Percentiles rank a stretch among this genome's conserved stretches.
These are phyloP conservation scores for Hydropotes inermis DNA, from an alignment of 2,113 vertebrate species.

Conservation along the genomic window DNA sequence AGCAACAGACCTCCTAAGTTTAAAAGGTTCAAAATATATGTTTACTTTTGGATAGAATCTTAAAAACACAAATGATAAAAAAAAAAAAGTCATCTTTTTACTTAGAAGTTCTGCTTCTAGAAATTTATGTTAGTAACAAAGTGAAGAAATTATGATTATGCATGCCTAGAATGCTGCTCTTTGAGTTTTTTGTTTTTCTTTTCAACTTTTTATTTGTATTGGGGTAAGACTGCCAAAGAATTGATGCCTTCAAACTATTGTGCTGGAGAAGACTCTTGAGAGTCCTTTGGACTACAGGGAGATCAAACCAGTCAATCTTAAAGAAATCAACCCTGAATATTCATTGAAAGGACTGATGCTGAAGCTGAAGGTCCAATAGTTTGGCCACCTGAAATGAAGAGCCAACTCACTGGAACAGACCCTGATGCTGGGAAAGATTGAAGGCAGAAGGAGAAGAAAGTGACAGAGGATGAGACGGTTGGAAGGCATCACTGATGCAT, in stretches of 20 bases:
- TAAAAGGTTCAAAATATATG: neutral
- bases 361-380: neutral
- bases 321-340: neutral
- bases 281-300: neutral
- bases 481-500: neutral
- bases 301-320: neutral
- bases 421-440: neutral
- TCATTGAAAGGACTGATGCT: neutral
- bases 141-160: neutral
- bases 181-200: neutral
- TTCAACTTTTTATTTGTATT: neutral
- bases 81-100: neutral
- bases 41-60: constrained; percentile 12
- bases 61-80: constrained; percentile 20
- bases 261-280: neutral
- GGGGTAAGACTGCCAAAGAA: neutral
- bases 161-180: neutral
- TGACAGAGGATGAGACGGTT: neutral
- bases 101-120: neutral
- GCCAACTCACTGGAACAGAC: neutral
- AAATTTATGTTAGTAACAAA: neutral
- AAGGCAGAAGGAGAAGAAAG: neutral
- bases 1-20: neutral
- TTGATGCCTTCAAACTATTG: neutral
- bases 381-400: neutral